phyloP scores from a whole-genome alignment of 2,113 vertebrate genomes.

The Colossoma macropomum region DNA sequence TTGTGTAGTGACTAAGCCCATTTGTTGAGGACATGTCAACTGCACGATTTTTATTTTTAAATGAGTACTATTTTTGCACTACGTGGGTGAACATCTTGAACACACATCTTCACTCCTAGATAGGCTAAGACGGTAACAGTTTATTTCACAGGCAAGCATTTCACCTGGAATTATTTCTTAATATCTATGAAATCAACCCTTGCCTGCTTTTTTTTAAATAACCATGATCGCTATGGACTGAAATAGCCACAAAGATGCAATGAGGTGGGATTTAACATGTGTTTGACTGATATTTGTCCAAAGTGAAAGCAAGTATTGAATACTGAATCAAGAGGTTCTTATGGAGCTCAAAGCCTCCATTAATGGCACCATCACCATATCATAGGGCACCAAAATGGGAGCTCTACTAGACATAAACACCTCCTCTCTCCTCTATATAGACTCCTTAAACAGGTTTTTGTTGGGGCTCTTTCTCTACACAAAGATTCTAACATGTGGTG shows the following conservation, averaged over 20 bases:
- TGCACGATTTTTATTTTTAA: too few relatives aligned
- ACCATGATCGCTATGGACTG: not conserved
- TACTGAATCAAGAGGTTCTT: too few relatives aligned
- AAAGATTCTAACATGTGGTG: not conserved
- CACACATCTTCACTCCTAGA: too few relatives aligned
- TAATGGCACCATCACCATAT: not conserved
- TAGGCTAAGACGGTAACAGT: too few relatives aligned
- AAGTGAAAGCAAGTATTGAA: too few relatives aligned
- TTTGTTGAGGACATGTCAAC: too few relatives aligned
- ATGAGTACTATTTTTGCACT: too few relatives aligned
- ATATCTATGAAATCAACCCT: not conserved
- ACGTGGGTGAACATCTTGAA: too few relatives aligned
- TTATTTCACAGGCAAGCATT: too few relatives aligned
- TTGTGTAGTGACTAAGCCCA: not conserved
- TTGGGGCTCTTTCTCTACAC: not conserved
- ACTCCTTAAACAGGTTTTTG: not conserved
- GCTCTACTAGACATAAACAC: not conserved
- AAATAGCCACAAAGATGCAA: not conserved
- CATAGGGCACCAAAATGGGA: not conserved
- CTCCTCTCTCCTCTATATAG: not conserved
- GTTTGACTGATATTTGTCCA: not conserved
- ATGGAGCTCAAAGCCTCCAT: not conserved
- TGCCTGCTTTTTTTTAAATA: too few relatives aligned
- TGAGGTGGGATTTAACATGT: not conserved
- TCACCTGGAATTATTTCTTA: too few relatives aligned